phyloP scores from a whole-genome alignment of 2,113 vertebrate species.

The Cebus imitator region DNA sequence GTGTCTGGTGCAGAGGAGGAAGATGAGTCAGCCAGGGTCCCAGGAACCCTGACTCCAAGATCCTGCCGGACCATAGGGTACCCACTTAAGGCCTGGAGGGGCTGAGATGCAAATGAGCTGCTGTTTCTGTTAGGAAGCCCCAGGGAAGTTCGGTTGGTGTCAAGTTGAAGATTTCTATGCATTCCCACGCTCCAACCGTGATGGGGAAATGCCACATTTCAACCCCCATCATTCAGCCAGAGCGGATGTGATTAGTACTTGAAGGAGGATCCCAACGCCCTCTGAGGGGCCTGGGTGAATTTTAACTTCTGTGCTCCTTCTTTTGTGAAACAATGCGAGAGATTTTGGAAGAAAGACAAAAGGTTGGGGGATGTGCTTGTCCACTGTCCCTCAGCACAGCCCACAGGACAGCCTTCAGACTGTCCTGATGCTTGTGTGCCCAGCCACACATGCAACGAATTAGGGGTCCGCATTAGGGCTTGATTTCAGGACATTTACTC shows the following conservation, averaged over 20 bases:
- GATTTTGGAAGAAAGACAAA: neutral
- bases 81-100: neutral
- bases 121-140: neutral
- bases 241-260: neutral
- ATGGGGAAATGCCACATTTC: neutral
- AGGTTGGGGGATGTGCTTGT: neutral
- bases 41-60: neutral
- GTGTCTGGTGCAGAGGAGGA: neutral
- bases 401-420: neutral
- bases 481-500: neutral
- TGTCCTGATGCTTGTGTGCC: neutral
- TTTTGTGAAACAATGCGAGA: neutral
- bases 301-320: neutral
- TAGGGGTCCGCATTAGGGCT: neutral
- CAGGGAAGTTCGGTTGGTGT: neutral
- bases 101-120: neutral
- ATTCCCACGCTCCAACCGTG: neutral
- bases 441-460: rapidly evolving
- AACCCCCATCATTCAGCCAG: neutral
- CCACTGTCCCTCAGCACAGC: neutral
- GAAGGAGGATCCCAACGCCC: neutral
- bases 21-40: neutral
- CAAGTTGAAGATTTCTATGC: neutral
- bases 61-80: neutral
- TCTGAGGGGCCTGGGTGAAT: neutral